Conservation (phyloP, 2,888 invertebrate species). For the Tholera decimalis region DNA sequence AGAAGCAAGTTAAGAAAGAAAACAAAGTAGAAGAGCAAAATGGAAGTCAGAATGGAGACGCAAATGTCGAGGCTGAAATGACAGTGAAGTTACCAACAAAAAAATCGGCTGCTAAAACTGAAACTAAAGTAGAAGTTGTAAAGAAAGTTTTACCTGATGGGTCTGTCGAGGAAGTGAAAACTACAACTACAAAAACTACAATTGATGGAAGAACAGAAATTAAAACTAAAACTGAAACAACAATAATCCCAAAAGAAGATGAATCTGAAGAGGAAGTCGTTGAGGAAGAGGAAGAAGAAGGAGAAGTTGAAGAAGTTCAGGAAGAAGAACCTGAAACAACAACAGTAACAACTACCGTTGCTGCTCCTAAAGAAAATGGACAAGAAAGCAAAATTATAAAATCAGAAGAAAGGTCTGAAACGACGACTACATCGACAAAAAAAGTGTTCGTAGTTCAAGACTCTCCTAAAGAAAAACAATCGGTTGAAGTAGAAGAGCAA, state of each 20-base stretch:
- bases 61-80: conserved; percentile 79
- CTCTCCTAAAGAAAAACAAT: conserved; percentile 72
- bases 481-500: conserved; percentile 70
- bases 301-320: conserved; percentile 64
- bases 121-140: conserved; percentile 86
- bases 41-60: conserved; percentile 82
- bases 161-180: conserved; percentile 84
- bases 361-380: conserved; percentile 69
- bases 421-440: conserved; percentile 77
- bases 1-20: conserved; percentile 80
- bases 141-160: conserved; percentile 85
- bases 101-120: conserved; percentile 84
- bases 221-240: conserved; percentile 85
- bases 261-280: conserved; percentile 78
- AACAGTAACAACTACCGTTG: conserved; percentile 59
- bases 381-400: conserved; percentile 72
- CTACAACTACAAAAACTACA: conserved; percentile 86
- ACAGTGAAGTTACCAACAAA: conserved; percentile 84
- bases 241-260: conserved; percentile 82
- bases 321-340: conserved; percentile 63
- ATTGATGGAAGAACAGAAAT: conserved; percentile 87
- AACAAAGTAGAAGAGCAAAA: conserved; percentile 78
- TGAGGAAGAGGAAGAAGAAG: conserved; percentile 77
- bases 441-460: conserved; percentile 81
- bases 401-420: conserved; percentile 81